These are phyloP conservation scores for Lymantria dispar DNA, from an alignment of 2,888 invertebrate genomes.

Conservation along the genomic window DNA sequence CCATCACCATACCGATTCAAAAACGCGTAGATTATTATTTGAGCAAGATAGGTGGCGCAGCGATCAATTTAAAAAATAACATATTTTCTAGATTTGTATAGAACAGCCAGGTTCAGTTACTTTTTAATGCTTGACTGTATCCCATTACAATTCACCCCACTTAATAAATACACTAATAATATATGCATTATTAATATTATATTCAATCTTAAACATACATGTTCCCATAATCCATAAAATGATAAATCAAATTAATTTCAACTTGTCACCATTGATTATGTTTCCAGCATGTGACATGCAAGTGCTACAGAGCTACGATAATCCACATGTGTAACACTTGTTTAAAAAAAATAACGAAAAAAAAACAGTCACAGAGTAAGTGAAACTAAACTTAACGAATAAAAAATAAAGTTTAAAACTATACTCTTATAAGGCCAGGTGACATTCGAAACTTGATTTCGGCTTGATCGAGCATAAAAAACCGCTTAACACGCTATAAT, in stretches of 20 bases:
- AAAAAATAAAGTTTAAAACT: constrained; percentile 35
- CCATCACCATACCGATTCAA: no score
- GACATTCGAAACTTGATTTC: constrained; percentile 69
- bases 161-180: neutral
- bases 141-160: no score
- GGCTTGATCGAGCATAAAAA: constrained; percentile 74
- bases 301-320: constrained; percentile 42
- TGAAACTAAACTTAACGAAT: constrained; percentile 26
- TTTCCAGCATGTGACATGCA: constrained; percentile 55
- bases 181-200: neutral
- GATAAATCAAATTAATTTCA: constrained; percentile 33
- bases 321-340: constrained; percentile 49
- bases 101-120: no score
- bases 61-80: no score
- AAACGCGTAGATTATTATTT: no score
- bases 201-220: constrained; percentile 3
- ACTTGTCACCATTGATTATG: constrained; percentile 50
- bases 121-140: no score
- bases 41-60: no score
- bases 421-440: constrained; percentile 48
- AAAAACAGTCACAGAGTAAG: constrained; percentile 4
- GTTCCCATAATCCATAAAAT: constrained; percentile 22
- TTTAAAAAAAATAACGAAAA: constrained; percentile 35
- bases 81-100: no score
- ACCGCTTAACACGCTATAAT: constrained; percentile 62